A percentile compares a stretch with the other conserved stretches of the same genome.
Evolutionary conservation across 2,888 invertebrate species (phyloP).

Genomic region (Acleris cristana): DNA sequence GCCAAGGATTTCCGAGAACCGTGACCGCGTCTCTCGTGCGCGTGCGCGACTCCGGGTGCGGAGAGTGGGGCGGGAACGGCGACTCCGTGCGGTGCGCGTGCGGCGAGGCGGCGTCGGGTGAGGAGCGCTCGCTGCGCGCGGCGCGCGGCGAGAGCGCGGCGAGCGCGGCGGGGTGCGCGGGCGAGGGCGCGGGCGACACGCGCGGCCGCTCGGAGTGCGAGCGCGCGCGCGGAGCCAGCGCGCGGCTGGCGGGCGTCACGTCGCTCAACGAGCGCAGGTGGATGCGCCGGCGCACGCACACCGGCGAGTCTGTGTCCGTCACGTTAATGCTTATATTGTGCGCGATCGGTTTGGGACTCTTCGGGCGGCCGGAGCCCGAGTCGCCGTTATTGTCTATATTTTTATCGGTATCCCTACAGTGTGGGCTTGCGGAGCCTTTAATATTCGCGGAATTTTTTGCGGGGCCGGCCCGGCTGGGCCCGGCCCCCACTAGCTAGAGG

Average conservation of each 20-base stretch:
- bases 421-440: constrained; percentile 59
- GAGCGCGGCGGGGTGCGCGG: constrained; percentile 62
- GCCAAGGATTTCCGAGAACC: constrained; percentile 63
- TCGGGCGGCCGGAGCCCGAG: constrained; percentile 42
- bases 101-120: constrained; percentile 49
- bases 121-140: constrained; percentile 50
- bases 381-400: constrained; percentile 52
- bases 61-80: constrained; percentile 53
- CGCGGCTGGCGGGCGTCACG: constrained; percentile 73
- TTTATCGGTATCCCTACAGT: constrained; percentile 52
- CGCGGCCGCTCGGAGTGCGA: constrained; percentile 73
- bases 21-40: constrained; percentile 47
- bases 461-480: constrained; percentile 83
- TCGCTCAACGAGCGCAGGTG: constrained; percentile 78
- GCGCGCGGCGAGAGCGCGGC: constrained; percentile 70
- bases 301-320: constrained; percentile 73
- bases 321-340: constrained; percentile 76
- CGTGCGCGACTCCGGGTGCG: constrained; percentile 29
- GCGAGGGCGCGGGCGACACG: constrained; percentile 54
- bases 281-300: constrained; percentile 68
- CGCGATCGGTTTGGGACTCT: constrained; percentile 49
- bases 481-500: constrained; percentile 89
- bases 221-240: constrained; percentile 66
- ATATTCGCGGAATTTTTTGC: constrained; percentile 65
- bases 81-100: constrained; percentile 48